Percentiles rank a stretch among this genome's conserved stretches.
These are phyloP conservation scores for Campoplex nolae DNA, from an alignment of 2,888 invertebrate species.

Conservation along the genomic window DNA sequence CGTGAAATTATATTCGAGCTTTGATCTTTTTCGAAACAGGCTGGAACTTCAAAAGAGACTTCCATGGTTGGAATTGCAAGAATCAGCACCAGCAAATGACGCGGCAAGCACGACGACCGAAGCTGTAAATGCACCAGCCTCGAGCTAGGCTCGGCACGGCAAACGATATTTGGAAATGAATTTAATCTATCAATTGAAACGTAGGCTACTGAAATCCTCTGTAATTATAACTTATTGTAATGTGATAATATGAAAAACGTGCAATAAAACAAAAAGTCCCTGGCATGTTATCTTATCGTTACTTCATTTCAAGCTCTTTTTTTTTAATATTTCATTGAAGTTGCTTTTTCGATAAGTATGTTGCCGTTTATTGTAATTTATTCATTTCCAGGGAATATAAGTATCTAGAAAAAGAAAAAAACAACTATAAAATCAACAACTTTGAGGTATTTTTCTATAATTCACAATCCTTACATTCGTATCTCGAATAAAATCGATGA, in stretches of 20 bases:
- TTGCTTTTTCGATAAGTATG: no score
- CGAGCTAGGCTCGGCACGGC: constrained; percentile 69
- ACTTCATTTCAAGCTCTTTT: neutral
- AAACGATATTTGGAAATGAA: constrained; percentile 50
- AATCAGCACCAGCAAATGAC: constrained; percentile 76
- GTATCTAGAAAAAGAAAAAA: neutral
- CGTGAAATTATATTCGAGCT: neutral
- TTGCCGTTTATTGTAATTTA: no score
- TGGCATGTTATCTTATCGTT: constrained; percentile 54
- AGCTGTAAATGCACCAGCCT: constrained; percentile 75
- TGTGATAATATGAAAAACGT: constrained; percentile 57
- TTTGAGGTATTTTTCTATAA: no score
- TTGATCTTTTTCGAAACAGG: constrained; percentile 82
- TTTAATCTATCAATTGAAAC: constrained; percentile 40
- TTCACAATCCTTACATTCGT: no score
- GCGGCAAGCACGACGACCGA: constrained; percentile 79
- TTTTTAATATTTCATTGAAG: neutral
- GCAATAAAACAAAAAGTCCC: constrained; percentile 67
- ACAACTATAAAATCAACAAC: neutral
- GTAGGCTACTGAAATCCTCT: constrained; percentile 46
- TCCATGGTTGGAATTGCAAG: constrained; percentile 88
- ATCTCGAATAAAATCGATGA: no score
- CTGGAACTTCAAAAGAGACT: constrained; percentile 92
- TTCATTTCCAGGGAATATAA: no score
- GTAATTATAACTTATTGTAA: constrained; percentile 57